Base-by-base conservation (phyloP, 2,113 vertebrate species). In the Halichoerus grypus region DNA sequence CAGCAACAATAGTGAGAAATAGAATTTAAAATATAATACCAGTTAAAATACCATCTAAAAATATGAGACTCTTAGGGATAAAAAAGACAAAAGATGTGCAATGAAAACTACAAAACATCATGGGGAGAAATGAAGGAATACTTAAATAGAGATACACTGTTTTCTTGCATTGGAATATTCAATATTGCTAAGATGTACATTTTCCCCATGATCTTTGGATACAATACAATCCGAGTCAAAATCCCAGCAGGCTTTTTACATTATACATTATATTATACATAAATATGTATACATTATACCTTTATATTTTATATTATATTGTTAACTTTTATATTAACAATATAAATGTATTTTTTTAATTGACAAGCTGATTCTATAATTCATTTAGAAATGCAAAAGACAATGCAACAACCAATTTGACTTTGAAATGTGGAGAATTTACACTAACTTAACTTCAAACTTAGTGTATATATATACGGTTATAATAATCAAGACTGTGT, bases 21-120 rank as follows among this genome's bases (percentile, higher is more conserved):
- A 74, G 21, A 65, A 80, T 61, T 79, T 71, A 86, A 95, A 95
- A 86, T 91, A 67, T 31, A 76, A 65, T 61, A 51, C 72, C 21
- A 65, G 49, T 81, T 81, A 61, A 16, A 69, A 93, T 39, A 36
- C 7, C 11, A 85, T 46, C 86, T 63, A 31, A 74, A 59, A 53
- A 74, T 55, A 88, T 81, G 51, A 63, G 72, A 82, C 86, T 14
- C n/a, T 88, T 69, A 69, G 2, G 7, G 21, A 59, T 80, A 80
- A 95, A 33, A 51, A 51, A 79, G 31, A 79, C 31, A 92, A 81
- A 87, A 80, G 26, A 63, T 63, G 6, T 63, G 9, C 36, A 72
- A 65, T 63, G 22, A 93, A 84, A 89, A 96, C 33, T 84, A 51
- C 3, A 92, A 88, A 82, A 76, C 12, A 77, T 15, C 11, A 42